Base-by-base conservation (phyloP, 2,888 invertebrate species). In the Plagodis pulveraria region DNA sequence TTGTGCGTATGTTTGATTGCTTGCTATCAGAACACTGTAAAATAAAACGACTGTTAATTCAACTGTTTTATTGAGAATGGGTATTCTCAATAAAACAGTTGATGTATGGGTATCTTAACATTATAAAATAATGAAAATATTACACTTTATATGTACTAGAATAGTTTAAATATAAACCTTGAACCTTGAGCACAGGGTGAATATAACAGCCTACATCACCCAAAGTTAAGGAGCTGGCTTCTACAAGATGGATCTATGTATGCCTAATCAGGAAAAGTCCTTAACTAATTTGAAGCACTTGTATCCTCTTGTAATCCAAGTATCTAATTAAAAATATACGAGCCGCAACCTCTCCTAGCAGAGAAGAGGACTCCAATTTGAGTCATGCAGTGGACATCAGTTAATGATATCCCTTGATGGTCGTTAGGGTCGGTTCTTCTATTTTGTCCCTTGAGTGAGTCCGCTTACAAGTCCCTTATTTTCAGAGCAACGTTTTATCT, bases 331-430 rank as follows among this genome's bases (percentile, higher is more conserved):
- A 52, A 61, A 61, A 53, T 45, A 61, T 56, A 61, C 52, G 56
- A 52, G 45, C 52, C 60, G 56, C 52, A 48, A 45, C 52, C 60
- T 22, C 43, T 52, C 36, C 22, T 22, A 22, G 47, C 45, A 34
- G 41, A 48, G 51, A 59, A 74, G 74, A 72, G 70, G 74, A 76
- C 73, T 73, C 68, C 81, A 81, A 84, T 83, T 83, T 82, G 75
- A 82, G 79, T 83, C 81, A 86, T 83, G 84, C 80, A 77, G 77
- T 78, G 83, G 85, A 84, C 85, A 85, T 81, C 81, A 79, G 80
- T 84, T 88, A 89, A 88, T 84, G 88, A 83, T 81, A 78, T 87
- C 88, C 87, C 87, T 70, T 77, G 86, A 74, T 80, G 84, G 80
- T 87, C 87, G 86, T 87, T 86, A 88, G 72, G 81, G 76, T 69